These are phyloP conservation scores for Arctia plantaginis DNA, from an alignment of 2,888 invertebrate species.

Conservation along the genomic window DNA sequence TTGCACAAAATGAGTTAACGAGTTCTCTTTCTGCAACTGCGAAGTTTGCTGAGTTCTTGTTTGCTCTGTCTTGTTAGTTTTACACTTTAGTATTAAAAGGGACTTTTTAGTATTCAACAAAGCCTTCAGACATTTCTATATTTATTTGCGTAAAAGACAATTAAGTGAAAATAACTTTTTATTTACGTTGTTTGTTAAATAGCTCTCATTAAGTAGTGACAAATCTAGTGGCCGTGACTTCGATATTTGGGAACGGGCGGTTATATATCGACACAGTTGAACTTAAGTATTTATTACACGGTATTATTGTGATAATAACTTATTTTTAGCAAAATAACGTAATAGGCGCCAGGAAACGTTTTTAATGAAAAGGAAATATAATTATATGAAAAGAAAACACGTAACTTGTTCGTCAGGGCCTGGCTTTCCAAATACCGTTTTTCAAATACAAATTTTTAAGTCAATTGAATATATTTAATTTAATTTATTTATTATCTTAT, in stretches of 20 bases:
- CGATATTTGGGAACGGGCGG: not conserved
- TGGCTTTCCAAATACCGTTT: too few relatives aligned
- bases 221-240: not conserved
- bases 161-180: not conserved
- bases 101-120: conserved; percentile 20
- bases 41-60: conserved; percentile 40
- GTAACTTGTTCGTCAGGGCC: too few relatives aligned
- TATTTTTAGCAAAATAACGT: not conserved
- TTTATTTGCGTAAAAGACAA: conserved; percentile 5
- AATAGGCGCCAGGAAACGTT: too few relatives aligned
- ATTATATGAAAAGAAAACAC: too few relatives aligned
- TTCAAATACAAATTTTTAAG: too few relatives aligned
- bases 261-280: not conserved
- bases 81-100: conserved; percentile 24
- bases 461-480: too few relatives aligned
- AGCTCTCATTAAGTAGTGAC: not conserved
- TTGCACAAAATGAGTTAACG: conserved; percentile 52
- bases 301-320: not conserved
- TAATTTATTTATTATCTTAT: too few relatives aligned
- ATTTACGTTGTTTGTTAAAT: not conserved
- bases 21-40: conserved; percentile 40
- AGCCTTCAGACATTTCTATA: conserved; percentile 11
- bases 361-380: too few relatives aligned
- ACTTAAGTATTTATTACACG: not conserved
- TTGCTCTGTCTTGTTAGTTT: conserved; percentile 49